A percentile compares a stretch with the other conserved stretches of the same genome.
phyloP scores from a whole-genome alignment of 2,797 vertebrate species.

The Scolopax rusticola region DNA sequence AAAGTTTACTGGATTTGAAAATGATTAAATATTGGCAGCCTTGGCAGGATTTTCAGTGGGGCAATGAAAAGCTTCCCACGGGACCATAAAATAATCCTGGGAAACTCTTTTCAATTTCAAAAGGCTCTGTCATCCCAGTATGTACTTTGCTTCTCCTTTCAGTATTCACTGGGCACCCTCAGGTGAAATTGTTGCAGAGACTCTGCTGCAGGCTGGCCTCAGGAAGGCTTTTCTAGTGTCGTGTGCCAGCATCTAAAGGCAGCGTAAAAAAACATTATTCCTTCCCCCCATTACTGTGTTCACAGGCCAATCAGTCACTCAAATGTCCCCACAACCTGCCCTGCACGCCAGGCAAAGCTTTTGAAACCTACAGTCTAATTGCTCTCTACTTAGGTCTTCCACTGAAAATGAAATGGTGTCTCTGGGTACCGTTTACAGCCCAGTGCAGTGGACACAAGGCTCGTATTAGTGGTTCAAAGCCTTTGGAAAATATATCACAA shows the following conservation, averaged over 20 bases:
- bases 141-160: background rate
- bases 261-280: background rate
- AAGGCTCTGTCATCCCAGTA: background rate
- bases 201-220: background rate
- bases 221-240: background rate
- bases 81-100: background rate
- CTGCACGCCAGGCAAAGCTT: background rate
- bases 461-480: conserved; percentile 36
- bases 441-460: background rate
- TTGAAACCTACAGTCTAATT: background rate
- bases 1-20: background rate
- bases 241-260: background rate
- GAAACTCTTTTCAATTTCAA: background rate
- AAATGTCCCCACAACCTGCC: background rate
- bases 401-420: background rate
- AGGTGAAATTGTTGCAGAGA: background rate
- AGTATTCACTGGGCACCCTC: background rate
- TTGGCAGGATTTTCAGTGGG: background rate
- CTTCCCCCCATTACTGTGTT: background rate
- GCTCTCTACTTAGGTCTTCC: background rate
- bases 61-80: background rate
- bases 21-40: background rate
- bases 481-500: conserved; percentile 44
- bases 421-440: conserved; percentile 5
- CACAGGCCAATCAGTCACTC: background rate